phyloP scores from a whole-genome alignment of 2,888 invertebrate genomes.

The Andrena minutula region DNA sequence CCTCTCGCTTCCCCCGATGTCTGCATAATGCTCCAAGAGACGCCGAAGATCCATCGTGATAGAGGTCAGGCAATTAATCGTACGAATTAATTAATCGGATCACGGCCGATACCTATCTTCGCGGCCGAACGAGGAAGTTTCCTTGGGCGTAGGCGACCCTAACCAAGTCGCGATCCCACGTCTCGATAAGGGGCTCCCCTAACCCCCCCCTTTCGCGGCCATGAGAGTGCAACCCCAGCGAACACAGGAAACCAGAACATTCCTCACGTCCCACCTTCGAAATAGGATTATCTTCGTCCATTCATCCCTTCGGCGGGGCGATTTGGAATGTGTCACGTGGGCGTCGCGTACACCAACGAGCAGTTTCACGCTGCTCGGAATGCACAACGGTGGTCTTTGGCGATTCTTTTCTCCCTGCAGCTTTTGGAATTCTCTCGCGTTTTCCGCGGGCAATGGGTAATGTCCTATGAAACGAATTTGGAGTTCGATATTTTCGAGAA shows the following conservation, averaged over 20 bases:
- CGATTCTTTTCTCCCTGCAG: not conserved
- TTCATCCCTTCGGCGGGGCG: constrained; percentile 61
- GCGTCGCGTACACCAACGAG: constrained; percentile 24
- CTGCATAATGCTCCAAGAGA: constrained; percentile 50
- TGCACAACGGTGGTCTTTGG: not conserved
- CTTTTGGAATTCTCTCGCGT: not conserved
- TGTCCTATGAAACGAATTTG: too few species aligned
- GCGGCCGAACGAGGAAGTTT: constrained; percentile 63
- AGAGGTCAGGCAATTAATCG: constrained; percentile 73
- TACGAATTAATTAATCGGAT: constrained; percentile 75
- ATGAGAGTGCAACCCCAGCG: constrained; percentile 57
- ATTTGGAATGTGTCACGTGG: constrained; percentile 54
- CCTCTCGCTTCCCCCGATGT: constrained; percentile 10
- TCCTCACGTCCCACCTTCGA: constrained; percentile 69
- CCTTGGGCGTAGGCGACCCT: constrained; percentile 68
- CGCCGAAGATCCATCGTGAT: constrained; percentile 68
- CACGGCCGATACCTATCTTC: constrained; percentile 64
- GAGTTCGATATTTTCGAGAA: too few species aligned
- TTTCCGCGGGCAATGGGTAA: not conserved
- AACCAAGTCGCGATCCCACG: constrained; percentile 63
- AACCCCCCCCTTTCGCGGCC: constrained; percentile 24
- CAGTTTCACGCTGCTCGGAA: constrained; percentile 36
- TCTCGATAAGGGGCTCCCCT: constrained; percentile 56
- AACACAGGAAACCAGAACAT: constrained; percentile 69
- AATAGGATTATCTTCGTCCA: constrained; percentile 67